Base-by-base conservation (phyloP, 2,888 invertebrate genomes). In the Trissoscelio sp. region DNA sequence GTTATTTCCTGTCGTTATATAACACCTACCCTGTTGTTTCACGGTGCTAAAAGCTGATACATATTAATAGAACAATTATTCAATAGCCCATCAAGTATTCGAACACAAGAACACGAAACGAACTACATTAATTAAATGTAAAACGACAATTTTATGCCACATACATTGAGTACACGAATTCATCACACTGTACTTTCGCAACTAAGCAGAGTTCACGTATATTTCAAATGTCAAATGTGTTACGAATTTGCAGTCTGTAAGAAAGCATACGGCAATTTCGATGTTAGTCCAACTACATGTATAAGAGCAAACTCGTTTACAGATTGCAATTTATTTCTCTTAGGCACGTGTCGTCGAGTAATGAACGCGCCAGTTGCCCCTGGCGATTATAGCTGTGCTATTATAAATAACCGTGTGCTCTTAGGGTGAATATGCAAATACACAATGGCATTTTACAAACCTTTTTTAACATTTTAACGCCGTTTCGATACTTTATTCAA, bases 251-350 rank as follows among this genome's bases (percentile, higher is more conserved):
- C 77, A 75, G 77, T 67, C 72, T 64, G 42, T 34, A 53, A 51
- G 31, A 78, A 60, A 74, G 31, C 16, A n/a, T 39, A 24, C 55
- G 55, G 51, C 18, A 48, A 44, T 66, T 67, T 73, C 67, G 53
- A 57, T 60, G 42, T 42, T 74, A 62, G 69, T 46, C 53, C 69
- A 39, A 44, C 73, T 28, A 51, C 46, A 55, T 58, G 31, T 48
- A 51, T 37, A 58, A 70, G 53, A 72, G 81, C 79, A 83, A 84
- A 83, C 78, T 81, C 79, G 83, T 83, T 83, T 81, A 79, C 62
- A 80, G 83, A 84, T 83, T 73, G 83, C 74, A 79, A 83, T 83
- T 84, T 85, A 85, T 85, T 83, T 83, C 79, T 79, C 69, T 82
- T 62, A 66, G 75, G 83, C 83, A 85, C 85, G 84, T 84, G 84